phyloP scores from a whole-genome alignment of 2,888 invertebrate genomes.

The Lycia hirtaria region DNA sequence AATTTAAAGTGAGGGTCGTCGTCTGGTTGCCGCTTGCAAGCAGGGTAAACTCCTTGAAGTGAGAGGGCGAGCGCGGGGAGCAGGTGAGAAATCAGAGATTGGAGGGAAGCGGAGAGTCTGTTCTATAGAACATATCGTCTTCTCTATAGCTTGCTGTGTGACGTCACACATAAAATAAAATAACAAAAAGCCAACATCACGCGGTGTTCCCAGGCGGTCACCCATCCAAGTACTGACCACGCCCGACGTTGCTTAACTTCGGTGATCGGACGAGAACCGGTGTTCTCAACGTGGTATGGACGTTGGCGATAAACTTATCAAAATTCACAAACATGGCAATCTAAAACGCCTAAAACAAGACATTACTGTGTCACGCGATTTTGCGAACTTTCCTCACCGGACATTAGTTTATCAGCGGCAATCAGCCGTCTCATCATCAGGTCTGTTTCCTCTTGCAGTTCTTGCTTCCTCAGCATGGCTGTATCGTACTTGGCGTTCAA shows the following conservation, averaged over 20 bases:
- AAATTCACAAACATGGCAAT: background rate
- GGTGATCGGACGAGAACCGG: constrained; percentile 78
- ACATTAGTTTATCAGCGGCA: constrained; percentile 95
- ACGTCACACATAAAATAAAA: too few relatives aligned
- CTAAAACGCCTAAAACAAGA: too few relatives aligned
- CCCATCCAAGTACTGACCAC: constrained; percentile 68
- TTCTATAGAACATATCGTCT: too few relatives aligned
- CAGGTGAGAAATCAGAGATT: too few relatives aligned
- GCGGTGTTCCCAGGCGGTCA: constrained; percentile 69
- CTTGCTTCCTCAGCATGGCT: constrained; percentile 89
- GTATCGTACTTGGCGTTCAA: constrained; percentile 91
- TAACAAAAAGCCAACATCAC: constrained; percentile 18
- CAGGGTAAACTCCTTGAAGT: too few relatives aligned
- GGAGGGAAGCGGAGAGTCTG: too few relatives aligned
- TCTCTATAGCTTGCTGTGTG: too few relatives aligned
- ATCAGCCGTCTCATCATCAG: constrained; percentile 91
- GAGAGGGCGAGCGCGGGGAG: too few relatives aligned
- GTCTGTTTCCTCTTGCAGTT: constrained; percentile 92
- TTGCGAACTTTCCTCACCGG: constrained; percentile 46
- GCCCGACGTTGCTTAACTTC: constrained; percentile 78
- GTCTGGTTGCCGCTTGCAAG: too few relatives aligned
- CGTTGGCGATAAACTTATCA: constrained; percentile 25
- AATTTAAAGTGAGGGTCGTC: too few relatives aligned
- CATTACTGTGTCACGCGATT: background rate
- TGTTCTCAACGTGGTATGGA: constrained; percentile 44